Evolutionary conservation across 2,888 invertebrate species (phyloP).

Genomic region (Sicus ferrugineus): DNA sequence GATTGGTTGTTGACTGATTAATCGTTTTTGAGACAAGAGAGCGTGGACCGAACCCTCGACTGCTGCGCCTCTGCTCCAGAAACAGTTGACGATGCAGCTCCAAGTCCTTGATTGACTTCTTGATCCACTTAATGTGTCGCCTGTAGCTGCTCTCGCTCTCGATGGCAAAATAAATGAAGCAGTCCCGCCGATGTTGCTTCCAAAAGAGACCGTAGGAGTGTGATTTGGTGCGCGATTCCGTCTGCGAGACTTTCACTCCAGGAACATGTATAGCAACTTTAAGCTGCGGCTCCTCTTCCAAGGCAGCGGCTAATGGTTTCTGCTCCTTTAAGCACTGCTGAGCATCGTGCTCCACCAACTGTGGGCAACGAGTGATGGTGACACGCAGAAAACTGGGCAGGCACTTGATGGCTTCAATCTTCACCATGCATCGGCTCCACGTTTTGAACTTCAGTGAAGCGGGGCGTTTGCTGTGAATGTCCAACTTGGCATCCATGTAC

Average conservation of each 20-base stretch:
- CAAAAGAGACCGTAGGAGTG: slow-evolving; percentile 63
- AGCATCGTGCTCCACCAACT: slow-evolving; percentile 3
- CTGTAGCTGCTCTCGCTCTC: slow-evolving; percentile 60
- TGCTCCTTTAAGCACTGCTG: neutral
- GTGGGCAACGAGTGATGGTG: slow-evolving; percentile 50
- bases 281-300: slow-evolving; percentile 41
- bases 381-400: slow-evolving; percentile 63
- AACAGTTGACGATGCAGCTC: slow-evolving; percentile 62
- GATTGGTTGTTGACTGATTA: too few relatives aligned
- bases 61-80: slow-evolving; percentile 58
- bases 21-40: neutral
- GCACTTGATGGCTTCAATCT: slow-evolving; percentile 64
- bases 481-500: slow-evolving; percentile 63
- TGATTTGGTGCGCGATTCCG: slow-evolving; percentile 61
- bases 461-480: slow-evolving; percentile 60
- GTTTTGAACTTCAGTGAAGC: slow-evolving; percentile 58
- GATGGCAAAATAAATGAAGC: slow-evolving; percentile 62
- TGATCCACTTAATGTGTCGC: slow-evolving; percentile 64
- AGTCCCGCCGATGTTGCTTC: slow-evolving; percentile 63
- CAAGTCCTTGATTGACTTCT: slow-evolving; percentile 63
- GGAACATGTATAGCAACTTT: slow-evolving; percentile 63
- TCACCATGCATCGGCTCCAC: slow-evolving; percentile 62
- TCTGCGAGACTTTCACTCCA: slow-evolving; percentile 59
- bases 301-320: neutral
- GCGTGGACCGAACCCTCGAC: slow-evolving; percentile 44